phyloP scores from a whole-genome alignment of 2,888 invertebrate species.

The Thereva nobilitata region DNA sequence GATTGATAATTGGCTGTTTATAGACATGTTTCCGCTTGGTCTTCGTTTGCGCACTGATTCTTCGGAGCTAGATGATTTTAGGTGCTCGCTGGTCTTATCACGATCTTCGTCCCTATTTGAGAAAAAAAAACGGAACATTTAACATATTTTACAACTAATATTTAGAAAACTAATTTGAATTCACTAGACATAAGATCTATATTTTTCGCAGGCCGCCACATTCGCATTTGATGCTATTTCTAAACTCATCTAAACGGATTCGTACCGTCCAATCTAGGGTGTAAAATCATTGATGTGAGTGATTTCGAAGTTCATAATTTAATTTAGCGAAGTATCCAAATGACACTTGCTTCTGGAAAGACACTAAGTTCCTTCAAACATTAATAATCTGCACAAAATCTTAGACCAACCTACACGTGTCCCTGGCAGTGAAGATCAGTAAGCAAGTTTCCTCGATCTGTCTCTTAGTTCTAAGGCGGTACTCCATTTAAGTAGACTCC shows the following conservation, averaged over 20 bases:
- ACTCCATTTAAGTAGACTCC: no score
- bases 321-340: not conserved
- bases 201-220: no score
- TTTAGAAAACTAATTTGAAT: no score
- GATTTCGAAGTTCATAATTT: not conserved
- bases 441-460: no score
- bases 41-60: constrained; percentile 65
- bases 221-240: no score
- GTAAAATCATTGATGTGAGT: no score
- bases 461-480: no score
- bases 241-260: no score
- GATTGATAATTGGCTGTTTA: constrained; percentile 43
- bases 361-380: not conserved
- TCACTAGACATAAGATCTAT: no score
- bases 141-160: not conserved
- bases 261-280: no score
- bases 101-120: constrained; percentile 66
- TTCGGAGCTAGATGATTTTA: constrained; percentile 66
- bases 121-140: constrained; percentile 13
- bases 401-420: not conserved
- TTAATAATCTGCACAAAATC: not conserved
- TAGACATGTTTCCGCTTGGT: constrained; percentile 58
- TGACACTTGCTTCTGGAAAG: no score
- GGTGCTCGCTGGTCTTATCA: constrained; percentile 62
- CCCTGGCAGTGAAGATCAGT: no score